phyloP scores from a whole-genome alignment of 2,797 vertebrate species.

The Threskiornis aethiopicus region DNA sequence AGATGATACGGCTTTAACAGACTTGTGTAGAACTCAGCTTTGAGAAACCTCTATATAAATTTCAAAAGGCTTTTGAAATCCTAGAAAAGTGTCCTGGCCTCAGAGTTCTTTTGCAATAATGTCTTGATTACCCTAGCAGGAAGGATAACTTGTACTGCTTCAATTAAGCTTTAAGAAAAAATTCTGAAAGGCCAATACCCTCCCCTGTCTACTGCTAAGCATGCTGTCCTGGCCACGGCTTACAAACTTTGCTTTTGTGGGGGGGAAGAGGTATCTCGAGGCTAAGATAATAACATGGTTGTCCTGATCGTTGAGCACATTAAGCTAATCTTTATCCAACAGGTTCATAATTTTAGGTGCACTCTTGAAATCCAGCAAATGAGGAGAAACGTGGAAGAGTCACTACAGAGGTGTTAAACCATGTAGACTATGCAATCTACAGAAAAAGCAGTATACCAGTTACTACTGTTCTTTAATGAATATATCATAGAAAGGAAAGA shows the following conservation, averaged over 20 bases:
- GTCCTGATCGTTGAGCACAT: neutral
- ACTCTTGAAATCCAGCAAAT: neutral
- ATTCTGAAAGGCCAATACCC: neutral
- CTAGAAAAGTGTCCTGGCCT: neutral
- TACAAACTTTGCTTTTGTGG: neutral
- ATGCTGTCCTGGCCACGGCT: neutral
- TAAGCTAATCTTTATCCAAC: neutral
- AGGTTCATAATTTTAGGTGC: neutral
- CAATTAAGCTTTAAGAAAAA: neutral
- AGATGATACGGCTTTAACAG: neutral
- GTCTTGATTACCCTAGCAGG: neutral
- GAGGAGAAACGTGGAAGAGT: neutral
- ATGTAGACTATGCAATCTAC: neutral
- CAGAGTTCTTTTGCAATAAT: neutral
- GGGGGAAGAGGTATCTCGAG: neutral
- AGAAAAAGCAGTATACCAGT: neutral
- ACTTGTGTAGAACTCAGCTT: neutral
- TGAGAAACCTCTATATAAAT: conserved; percentile 2
- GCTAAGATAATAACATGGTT: neutral
- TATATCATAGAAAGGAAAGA: neutral
- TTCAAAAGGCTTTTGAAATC: conserved; percentile 38
- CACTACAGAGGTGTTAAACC: neutral
- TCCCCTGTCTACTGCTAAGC: neutral
- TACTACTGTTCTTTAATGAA: neutral
- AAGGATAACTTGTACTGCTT: neutral